Conservation (phyloP, 2,113 vertebrate species). For the Silurus meridionalis region DNA sequence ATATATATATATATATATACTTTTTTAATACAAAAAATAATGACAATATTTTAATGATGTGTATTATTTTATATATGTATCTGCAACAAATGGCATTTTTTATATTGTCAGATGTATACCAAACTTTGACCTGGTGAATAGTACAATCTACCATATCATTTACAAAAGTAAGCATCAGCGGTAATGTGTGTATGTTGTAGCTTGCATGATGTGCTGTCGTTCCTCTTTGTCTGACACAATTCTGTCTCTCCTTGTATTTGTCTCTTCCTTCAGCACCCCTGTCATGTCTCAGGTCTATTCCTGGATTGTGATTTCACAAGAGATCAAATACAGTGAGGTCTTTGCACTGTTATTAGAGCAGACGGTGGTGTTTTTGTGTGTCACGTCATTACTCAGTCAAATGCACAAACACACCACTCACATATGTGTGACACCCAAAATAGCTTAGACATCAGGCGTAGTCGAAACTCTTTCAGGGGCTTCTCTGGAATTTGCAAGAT, state of each 20-base stretch:
- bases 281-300: slow-evolving; percentile 6
- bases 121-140: neutral
- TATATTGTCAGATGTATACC: neutral
- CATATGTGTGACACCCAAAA: neutral
- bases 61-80: no score
- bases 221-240: slow-evolving; percentile 2
- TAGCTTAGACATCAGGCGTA: neutral
- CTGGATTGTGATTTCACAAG: neutral
- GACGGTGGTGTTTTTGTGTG: neutral
- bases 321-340: neutral
- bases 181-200: slow-evolving; percentile 15
- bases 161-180: neutral
- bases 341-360: slow-evolving; percentile 33
- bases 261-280: neutral
- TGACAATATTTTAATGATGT: no score
- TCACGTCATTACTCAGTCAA: slow-evolving; percentile 25
- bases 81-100: neutral
- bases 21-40: no score
- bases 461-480: neutral
- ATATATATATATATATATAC: no score
- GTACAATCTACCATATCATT: neutral
- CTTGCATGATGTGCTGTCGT: neutral
- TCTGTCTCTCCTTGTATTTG: slow-evolving; percentile 7
- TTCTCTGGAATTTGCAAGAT: neutral
- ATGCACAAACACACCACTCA: slow-evolving; percentile 7